Base-by-base conservation (phyloP, 1,140 invertebrate genomes). In the Eumeta japonica region DNA sequence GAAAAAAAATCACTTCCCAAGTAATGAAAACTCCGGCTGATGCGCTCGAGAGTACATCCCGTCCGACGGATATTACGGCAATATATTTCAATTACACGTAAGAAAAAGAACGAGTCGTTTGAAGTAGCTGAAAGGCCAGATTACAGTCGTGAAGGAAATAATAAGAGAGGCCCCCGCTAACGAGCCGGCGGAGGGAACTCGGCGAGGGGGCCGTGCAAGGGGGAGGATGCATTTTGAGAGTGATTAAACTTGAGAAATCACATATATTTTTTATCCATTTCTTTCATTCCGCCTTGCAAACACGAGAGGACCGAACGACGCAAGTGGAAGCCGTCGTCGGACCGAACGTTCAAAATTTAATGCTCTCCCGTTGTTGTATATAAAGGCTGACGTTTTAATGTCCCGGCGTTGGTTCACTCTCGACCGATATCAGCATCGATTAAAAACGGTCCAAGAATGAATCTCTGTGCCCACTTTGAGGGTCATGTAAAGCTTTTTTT, bases 61-160 rank as follows among this genome's bases (percentile, higher is more conserved):
- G 66, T 62, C 63, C 64, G 52, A 45, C 57, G 66, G 63, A 71
- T 71, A 73, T 73, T 73, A 68, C 68, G 58, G 63, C 66, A 73
- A 73, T 73, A 71, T 73, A 73, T 73, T 71, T 73, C 66, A 73
- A 73, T 73, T 73, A 73, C 66, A 73, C 58, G 62, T 67, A 70
- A 71, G 66, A 73, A 71, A 70, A 73, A 73, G 66, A 68, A 66
- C 68, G 67, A 73, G 64, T 67, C 64, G 57, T 67, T 67, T 64
- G 60, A 65, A 71, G 62, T 73, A 62, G 62, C 65, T 61, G 61
- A 64, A 56, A 63, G 55, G 62, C 55, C 64, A 67, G 64, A 68
- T 73, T 70, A 62, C 61, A 63, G 63, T 58, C 61, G 56, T 45
- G 48, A 46, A 55, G 55, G 54, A 67, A 67, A 67, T 63, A 67